These are phyloP conservation scores for Lasioglossum pauxillum DNA, from an alignment of 2,888 invertebrate genomes.

Conservation along the genomic window DNA sequence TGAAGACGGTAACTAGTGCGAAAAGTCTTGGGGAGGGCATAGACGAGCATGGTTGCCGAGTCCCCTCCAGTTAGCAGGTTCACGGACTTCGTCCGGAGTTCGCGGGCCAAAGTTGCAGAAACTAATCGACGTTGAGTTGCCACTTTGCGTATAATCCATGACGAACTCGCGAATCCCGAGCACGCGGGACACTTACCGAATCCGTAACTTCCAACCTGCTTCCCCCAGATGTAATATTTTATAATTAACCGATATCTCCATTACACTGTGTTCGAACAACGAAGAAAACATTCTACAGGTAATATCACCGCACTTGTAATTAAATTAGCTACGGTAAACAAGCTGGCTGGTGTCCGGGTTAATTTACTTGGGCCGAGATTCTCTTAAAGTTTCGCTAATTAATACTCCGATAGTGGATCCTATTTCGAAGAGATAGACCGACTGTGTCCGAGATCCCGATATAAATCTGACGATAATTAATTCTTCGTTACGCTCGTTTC, in stretches of 20 bases:
- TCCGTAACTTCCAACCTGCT: not conserved
- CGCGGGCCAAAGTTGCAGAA: not conserved
- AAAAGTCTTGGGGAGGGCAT: not conserved
- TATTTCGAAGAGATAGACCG: conserved; percentile 4
- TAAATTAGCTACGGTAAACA: conserved; percentile 19
- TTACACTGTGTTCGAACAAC: not conserved
- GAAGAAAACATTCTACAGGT: not conserved
- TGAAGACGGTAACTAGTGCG: no score
- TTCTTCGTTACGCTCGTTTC: conserved; percentile 34
- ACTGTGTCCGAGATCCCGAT: not conserved
- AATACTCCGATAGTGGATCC: conserved; percentile 34
- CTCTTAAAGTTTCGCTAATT: conserved; percentile 44
- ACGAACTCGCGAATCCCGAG: not conserved
- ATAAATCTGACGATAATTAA: conserved; percentile 33
- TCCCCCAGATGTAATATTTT: not conserved
- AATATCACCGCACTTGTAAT: not conserved
- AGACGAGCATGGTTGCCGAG: not conserved
- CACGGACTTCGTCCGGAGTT: not conserved
- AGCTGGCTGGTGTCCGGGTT: conserved; percentile 17
- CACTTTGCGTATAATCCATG: conserved; percentile 18
- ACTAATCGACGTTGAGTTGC: conserved; percentile 20
- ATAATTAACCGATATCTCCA: not conserved
- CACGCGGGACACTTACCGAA: not conserved
- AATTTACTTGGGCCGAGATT: conserved; percentile 13
- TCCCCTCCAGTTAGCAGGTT: conserved; percentile 1